Conservation (phyloP, 2,113 vertebrate genomes). For the Caranx melampygus region DNA sequence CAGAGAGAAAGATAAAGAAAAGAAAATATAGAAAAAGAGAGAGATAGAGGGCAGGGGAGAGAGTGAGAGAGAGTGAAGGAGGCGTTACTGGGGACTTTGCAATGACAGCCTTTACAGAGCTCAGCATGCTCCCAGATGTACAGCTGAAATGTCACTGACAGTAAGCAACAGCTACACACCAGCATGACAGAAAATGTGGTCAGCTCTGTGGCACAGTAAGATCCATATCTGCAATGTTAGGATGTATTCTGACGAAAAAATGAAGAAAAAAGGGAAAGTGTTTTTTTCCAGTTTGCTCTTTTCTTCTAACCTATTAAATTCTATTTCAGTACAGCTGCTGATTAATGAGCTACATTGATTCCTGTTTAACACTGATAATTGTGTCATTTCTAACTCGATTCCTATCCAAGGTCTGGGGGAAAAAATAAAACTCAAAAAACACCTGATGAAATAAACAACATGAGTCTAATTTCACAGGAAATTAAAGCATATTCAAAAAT, state of each 20-base stretch:
- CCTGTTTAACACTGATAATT: slow-evolving; percentile 16
- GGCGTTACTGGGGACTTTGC: slow-evolving; percentile 47
- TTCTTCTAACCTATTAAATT: slow-evolving; percentile 2
- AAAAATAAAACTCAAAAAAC: background rate
- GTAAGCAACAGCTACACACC: slow-evolving; percentile 38
- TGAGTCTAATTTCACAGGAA: slow-evolving; percentile 19
- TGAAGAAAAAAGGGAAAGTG: background rate
- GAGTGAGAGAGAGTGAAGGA: background rate
- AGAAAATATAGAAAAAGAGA: slow-evolving; percentile 3
- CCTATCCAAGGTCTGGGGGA: slow-evolving; percentile 7
- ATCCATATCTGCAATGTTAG: slow-evolving; percentile 6
- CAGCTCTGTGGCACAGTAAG: slow-evolving; percentile 31
- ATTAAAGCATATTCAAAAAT: slow-evolving; percentile 28
- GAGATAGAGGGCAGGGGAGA: slow-evolving; percentile 17
- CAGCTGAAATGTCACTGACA: slow-evolving; percentile 72
- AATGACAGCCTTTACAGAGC: slow-evolving; percentile 71
- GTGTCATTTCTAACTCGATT: slow-evolving; percentile 13
- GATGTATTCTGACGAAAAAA: slow-evolving; percentile 2
- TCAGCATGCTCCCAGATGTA: slow-evolving; percentile 65
- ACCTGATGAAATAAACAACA: slow-evolving; percentile 22
- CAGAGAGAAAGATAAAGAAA: slow-evolving; percentile 8
- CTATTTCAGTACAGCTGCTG: slow-evolving; percentile 6
- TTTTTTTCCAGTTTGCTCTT: slow-evolving; percentile 1
- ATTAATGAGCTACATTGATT: slow-evolving; percentile 24
- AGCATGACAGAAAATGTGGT: slow-evolving; percentile 23